Base-by-base conservation (phyloP, 2,113 vertebrate species). In the Megaceryle torquata region DNA sequence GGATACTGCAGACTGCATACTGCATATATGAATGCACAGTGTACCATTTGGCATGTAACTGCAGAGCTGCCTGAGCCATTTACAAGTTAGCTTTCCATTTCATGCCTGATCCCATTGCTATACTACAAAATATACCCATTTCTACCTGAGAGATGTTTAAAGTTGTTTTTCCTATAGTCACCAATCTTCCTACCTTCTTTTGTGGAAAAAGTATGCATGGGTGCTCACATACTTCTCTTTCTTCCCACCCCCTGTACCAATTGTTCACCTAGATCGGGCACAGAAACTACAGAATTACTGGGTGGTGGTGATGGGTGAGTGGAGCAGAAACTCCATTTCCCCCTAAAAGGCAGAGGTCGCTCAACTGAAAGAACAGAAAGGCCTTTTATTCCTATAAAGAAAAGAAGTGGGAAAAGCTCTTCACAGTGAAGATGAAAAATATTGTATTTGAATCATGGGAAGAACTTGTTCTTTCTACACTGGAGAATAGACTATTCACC, bases 371-470 rank as follows among this genome's bases (percentile, higher is more conserved):
- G 93, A 86, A 95, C 86, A 96, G 88, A 96, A 87, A 93, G 10
- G 85, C 70, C 83, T 95, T 97, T 96, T 87, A 96, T 93, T 93
- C 92, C 83, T 77, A 60, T 89, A 68, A 92, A 95, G 88, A 93
- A 87, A 95, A 91, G 88, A 94, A 75, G 83, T 80, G 88, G 83
- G 71, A 92, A 94, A 96, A 90, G 48, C 71, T 85, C 71, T 96
- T 92, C 96, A 95, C 63, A 92, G 90, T 57, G 53, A 93, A 96
- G 88, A 96, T 95, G 91, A 96, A 95, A 97, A 96, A 95, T 96
- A 93, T 80, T 94, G 84, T 79, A 93, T 88, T 72, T 88, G 89
- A 95, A 91, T 91, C 89, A 91, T 93, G 89, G 92, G 93, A 97
- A 95, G 77, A 89, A 70, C 65, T 82, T 43, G 19, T 68, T 83